These are phyloP conservation scores for Zygothrica quintamaculata DNA, from an alignment of 2,888 invertebrate genomes.

Conservation along the genomic window DNA sequence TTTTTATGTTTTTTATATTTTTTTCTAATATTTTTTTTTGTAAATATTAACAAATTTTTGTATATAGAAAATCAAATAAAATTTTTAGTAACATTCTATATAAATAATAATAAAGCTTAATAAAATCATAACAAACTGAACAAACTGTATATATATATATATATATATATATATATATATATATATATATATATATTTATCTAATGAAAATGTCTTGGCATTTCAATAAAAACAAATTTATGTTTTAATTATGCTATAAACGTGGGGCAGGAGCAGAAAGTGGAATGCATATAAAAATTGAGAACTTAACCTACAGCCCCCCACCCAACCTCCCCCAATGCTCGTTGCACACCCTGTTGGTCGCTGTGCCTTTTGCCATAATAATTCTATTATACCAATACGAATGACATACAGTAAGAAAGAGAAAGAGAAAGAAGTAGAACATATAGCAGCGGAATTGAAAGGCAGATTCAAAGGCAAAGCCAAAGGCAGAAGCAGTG, in stretches of 20 bases:
- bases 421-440: conserved; percentile 1
- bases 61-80: too few relatives aligned
- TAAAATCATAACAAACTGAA: too few relatives aligned
- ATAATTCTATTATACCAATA: conserved; percentile 80
- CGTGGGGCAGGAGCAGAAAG: conserved; percentile 28
- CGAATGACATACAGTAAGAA: conserved; percentile 11
- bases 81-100: too few relatives aligned
- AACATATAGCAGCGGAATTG: not conserved
- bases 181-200: too few relatives aligned
- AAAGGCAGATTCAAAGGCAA: too few relatives aligned
- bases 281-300: conserved; percentile 61
- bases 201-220: conserved; percentile 22
- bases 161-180: too few relatives aligned
- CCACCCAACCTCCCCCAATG: not conserved
- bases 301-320: conserved; percentile 12
- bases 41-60: too few relatives aligned
- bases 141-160: too few relatives aligned
- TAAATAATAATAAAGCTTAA: too few relatives aligned
- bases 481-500: too few relatives aligned
- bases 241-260: conserved; percentile 68
- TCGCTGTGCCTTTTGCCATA: conserved; percentile 39
- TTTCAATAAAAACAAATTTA: conserved; percentile 71
- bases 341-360: not conserved
- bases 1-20: too few relatives aligned
- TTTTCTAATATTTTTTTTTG: too few relatives aligned